phyloP scores from a whole-genome alignment of 1,140 invertebrate species.

The Leptinotarsa undecemlineata region DNA sequence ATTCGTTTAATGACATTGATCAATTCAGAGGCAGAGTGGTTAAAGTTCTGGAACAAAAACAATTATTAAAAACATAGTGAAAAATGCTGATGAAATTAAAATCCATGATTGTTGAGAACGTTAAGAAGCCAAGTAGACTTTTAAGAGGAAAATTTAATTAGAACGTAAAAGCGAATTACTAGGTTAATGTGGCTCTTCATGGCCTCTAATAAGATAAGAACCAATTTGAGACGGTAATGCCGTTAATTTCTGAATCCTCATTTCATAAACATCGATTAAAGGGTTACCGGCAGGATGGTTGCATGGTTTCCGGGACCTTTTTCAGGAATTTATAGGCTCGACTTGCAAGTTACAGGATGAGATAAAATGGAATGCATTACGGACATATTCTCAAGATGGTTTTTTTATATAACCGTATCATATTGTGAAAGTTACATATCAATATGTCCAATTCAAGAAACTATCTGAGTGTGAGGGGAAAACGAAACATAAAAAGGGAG shows the following conservation, averaged over 20 bases:
- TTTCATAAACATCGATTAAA: conserved; percentile 56
- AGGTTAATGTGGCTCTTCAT: conserved; percentile 53
- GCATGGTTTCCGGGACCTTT: conserved; percentile 10
- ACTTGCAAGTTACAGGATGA: background rate
- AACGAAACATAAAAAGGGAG: no score
- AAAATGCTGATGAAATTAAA: conserved; percentile 26
- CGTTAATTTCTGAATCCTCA: conserved; percentile 52
- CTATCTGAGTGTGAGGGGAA: no score
- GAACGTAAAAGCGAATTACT: conserved; percentile 50
- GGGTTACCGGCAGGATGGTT: conserved; percentile 42
- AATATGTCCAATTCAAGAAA: no score
- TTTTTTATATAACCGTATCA: background rate
- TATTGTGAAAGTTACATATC: no score
- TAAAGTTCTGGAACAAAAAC: no score
- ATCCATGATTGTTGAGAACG: conserved; percentile 36
- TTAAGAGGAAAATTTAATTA: conserved; percentile 49
- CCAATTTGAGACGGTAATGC: conserved; percentile 53
- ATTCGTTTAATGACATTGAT: no score
- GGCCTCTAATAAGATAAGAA: conserved; percentile 53
- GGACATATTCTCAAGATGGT: background rate
- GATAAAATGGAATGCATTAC: background rate
- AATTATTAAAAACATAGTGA: background rate
- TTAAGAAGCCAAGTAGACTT: conserved; percentile 39
- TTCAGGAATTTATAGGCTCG: background rate
- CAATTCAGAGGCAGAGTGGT: no score